Base-by-base conservation (phyloP, 2,888 invertebrate species). In the Ormia ochracea region DNA sequence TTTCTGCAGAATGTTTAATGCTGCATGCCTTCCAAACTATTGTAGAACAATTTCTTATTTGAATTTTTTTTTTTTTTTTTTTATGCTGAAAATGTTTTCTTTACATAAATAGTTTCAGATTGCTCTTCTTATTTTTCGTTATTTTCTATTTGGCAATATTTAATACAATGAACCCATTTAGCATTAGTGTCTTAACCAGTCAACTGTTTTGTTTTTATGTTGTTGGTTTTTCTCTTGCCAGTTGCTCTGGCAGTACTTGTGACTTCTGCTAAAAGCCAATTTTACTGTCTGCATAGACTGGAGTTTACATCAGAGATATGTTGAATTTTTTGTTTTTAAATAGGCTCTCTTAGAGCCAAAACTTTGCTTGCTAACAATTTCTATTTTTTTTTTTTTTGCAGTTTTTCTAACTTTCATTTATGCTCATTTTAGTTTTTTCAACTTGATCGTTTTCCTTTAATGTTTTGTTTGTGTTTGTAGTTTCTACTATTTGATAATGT, bases 121-220 rank as follows among this genome's bases (percentile, higher is more conserved):
- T 73, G n/a, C n/a, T n/a, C n/a, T 76, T 74, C 50, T 7, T 12
- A 41, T 41, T 28, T 28, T 4, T 54, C 33, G 7, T 19, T 10
- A n/a, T n/a, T 45, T 59, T 48, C 41, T 28, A 54, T 58, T 65
- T 78, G 73, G 69, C 74, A 69, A 69, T 78, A 74, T 74, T 65
- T 69, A 78, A 81, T 74, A 66, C 78, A 78, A 69, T 66, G 78
- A 81, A 70, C 78, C 69, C 74, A 74, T 80, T 76, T 76, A 72
- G 63, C 56, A 73, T 73, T 80, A 80, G 76, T 73, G 72, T 68
- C 69, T 76, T 76, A 80, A 76, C 59, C 70, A 80, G 80, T 66
- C 61, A 63, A 70, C 31, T 17, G 63, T 63, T 63, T 52, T 72
- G 52, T 52, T 72, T 52, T 52, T 14, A 72, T 23, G 50, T n/a